Evolutionary conservation across 2,113 vertebrate species (phyloP), one percentile per base, ranked within the genome.

Genomic region (Osmerus eperlanus): DNA sequence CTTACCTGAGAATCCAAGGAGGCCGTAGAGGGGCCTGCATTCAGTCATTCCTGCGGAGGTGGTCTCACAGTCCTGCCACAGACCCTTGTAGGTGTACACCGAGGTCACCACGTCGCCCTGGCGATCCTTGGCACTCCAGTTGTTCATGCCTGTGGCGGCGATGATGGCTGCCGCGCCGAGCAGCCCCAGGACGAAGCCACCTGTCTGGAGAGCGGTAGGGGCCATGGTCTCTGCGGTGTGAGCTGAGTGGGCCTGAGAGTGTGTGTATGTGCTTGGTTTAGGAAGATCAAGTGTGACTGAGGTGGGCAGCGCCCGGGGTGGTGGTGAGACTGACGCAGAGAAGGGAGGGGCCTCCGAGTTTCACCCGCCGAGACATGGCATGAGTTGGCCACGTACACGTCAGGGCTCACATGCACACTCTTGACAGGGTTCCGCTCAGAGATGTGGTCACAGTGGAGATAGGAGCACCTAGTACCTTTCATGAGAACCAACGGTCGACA

Each of bases 1-100:
- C 84, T 81, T 92, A 95, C 95, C 94, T 94, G 95, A 93, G 80
- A 95, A 92, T 69, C 93, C 93, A 15, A 95, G 90, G 80, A 95
- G 92, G 70, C 94, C 94, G 85, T 90, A 93, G 75, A 94, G 93
- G 0, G 94, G 92, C 32, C 93, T 89, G 59, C 95, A 96, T 67
- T 96, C 94, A 0, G 94, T 92, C 71, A 95, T 92, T 56, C 94
- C 95, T 0, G 94, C 93, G 81, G 90, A 93, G 84, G 94, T 90
- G 58, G 81, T 78, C 74, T 95, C 90, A 2, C 95, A 96, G 80
- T 94, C 93, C 81, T 92, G 90, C 95, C 95, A 96, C 54, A 96
- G 92, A 23, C 95, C 94, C 81, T 93, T 92, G 54, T 95, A 95
- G 11, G 91, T 91, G 90, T 92, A 94, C 63, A 92, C 90, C 0